These are phyloP conservation scores for Lepus americanus DNA, from an alignment of 2,113 vertebrate species.

Conservation along the genomic window DNA sequence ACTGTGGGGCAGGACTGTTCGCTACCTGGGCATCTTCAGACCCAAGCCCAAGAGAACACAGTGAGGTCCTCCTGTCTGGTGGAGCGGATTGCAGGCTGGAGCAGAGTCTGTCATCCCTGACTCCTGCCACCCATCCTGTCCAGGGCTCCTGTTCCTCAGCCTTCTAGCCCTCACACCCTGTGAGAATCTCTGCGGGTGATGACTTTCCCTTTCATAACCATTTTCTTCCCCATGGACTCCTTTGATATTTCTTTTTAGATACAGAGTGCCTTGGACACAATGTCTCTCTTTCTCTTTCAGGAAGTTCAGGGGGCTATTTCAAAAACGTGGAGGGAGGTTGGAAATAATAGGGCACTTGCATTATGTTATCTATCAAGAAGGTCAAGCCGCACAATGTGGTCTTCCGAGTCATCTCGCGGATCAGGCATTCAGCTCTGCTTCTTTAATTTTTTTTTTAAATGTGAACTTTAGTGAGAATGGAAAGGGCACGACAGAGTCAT, in stretches of 20 bases:
- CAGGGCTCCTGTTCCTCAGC: neutral
- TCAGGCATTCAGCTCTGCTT: conserved; percentile 46
- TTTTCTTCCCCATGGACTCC: neutral
- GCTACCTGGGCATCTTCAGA: neutral
- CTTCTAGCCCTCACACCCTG: neutral
- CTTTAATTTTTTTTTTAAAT: conserved; percentile 32
- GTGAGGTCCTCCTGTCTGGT: neutral
- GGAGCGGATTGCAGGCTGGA: neutral
- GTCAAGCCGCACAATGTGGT: conserved; percentile 47
- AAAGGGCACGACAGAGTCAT: conserved; percentile 32
- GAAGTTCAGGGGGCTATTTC: neutral
- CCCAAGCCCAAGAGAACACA: neutral
- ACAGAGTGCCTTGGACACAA: neutral
- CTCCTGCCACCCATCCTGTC: neutral
- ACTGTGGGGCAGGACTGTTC: neutral
- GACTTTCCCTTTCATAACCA: neutral
- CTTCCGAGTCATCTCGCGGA: conserved; percentile 62
- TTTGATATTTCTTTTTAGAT: neutral
- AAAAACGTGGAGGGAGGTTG: neutral
- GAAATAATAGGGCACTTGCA: conserved; percentile 41
- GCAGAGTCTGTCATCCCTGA: rapidly evolving
- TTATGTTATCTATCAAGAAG: conserved; percentile 63
- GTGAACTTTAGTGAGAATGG: neutral
- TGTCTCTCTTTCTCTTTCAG: conserved; percentile 13
- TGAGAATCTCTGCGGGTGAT: neutral